Conservation (phyloP, 2,888 invertebrate species). For the Troglohyphantes excavatus region DNA sequence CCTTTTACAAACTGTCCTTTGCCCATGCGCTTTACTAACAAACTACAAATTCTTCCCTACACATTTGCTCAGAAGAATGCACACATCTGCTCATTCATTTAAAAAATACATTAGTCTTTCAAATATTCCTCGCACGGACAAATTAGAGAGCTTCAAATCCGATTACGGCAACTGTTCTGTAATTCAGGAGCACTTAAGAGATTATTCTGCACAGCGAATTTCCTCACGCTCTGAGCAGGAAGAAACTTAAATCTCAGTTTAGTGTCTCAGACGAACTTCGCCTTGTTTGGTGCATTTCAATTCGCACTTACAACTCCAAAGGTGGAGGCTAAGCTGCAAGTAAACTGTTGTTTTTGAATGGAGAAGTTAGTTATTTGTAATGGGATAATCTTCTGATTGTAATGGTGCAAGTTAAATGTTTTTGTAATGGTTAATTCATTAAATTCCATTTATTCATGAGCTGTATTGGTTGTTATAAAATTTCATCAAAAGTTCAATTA, state of each 20-base stretch:
- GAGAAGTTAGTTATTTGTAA: too few species aligned
- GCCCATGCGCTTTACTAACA: too few species aligned
- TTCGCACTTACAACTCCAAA: neutral
- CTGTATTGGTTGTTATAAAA: too few species aligned
- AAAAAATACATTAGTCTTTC: neutral
- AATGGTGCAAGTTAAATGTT: too few species aligned
- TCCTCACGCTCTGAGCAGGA: neutral
- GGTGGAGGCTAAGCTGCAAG: neutral
- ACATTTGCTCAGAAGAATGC: neutral
- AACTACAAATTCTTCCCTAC: neutral
- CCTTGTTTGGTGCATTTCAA: neutral
- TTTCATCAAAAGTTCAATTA: too few species aligned
- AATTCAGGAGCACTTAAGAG: conserved; percentile 4
- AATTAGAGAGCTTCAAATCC: conserved; percentile 18
- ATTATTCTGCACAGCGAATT: conserved; percentile 5
- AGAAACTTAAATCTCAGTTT: neutral
- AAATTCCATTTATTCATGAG: too few species aligned
- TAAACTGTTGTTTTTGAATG: neutral
- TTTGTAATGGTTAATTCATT: too few species aligned
- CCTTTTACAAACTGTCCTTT: too few species aligned
- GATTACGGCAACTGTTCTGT: conserved; percentile 6
- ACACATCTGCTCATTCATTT: neutral
- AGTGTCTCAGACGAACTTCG: neutral
- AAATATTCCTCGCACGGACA: conserved; percentile 12
- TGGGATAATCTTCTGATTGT: too few species aligned